These are phyloP conservation scores for Phortica okadai DNA, from an alignment of 2,888 invertebrate species.

Conservation along the genomic window DNA sequence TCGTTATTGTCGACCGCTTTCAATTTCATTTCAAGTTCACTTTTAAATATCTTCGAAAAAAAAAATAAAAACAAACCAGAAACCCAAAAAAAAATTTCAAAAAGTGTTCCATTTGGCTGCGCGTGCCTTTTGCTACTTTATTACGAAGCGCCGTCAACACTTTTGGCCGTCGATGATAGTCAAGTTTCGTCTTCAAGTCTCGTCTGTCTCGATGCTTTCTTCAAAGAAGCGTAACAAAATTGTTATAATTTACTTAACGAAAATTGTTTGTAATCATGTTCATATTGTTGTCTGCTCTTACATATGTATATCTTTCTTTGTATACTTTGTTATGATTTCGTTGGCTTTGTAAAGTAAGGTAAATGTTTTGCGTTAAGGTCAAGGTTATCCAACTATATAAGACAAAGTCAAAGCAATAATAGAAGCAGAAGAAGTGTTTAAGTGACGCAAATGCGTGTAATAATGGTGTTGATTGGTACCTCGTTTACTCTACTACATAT, in stretches of 20 bases:
- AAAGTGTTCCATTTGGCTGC: slow-evolving; percentile 66
- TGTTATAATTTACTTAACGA: slow-evolving; percentile 59
- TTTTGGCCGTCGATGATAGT: not conserved
- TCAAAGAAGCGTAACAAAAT: slow-evolving; percentile 72
- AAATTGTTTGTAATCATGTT: slow-evolving; percentile 38
- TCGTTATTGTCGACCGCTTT: slow-evolving; percentile 41
- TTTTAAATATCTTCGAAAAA: slow-evolving; percentile 36
- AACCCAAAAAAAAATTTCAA: not conserved
- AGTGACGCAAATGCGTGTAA: slow-evolving; percentile 20
- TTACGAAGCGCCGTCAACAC: slow-evolving; percentile 49
- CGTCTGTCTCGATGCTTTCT: slow-evolving; percentile 51
- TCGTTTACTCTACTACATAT: slow-evolving; percentile 33
- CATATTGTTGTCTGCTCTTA: no score
- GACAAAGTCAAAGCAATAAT: slow-evolving; percentile 41
- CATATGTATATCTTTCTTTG: not conserved
- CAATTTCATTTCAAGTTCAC: slow-evolving; percentile 71
- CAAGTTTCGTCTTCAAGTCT: not conserved
- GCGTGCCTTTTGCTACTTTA: slow-evolving; percentile 58
- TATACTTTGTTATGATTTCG: slow-evolving; percentile 22
- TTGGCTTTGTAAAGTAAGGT: not conserved
- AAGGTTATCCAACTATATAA: slow-evolving; percentile 63
- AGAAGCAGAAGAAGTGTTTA: slow-evolving; percentile 10
- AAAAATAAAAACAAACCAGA: slow-evolving; percentile 18
- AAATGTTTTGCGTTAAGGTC: slow-evolving; percentile 55
- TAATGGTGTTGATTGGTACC: slow-evolving; percentile 18